phyloP scores from a whole-genome alignment of 2,797 vertebrate genomes.

The Gallirallus australis region DNA sequence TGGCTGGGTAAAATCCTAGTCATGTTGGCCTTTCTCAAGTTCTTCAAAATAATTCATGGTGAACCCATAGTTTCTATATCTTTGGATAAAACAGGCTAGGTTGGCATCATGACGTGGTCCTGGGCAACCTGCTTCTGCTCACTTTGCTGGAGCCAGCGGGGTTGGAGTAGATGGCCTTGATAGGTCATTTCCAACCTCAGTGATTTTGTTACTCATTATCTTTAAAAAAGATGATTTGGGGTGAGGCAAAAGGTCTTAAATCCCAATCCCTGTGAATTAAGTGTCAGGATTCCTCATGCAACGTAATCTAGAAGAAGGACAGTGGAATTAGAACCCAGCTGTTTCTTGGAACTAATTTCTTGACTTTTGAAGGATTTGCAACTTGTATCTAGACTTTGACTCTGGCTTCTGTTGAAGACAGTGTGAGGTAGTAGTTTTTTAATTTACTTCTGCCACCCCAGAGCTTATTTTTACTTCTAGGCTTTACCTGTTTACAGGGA shows the following conservation, averaged over 20 bases:
- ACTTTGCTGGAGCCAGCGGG: not conserved
- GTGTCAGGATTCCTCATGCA: not conserved
- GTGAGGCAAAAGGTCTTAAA: not conserved
- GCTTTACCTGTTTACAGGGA: not conserved
- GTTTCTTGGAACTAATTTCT: not conserved
- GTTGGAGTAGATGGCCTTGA: not conserved
- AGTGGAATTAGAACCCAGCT: not conserved
- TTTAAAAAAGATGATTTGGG: not conserved
- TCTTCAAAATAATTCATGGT: not conserved
- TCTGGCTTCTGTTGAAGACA: not conserved
- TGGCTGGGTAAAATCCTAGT: not conserved
- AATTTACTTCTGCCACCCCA: too few species aligned
- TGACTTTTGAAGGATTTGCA: not conserved
- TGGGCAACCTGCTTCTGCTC: not conserved
- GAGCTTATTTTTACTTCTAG: not conserved
- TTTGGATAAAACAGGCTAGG: not conserved
- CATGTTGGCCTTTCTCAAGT: accelerated
- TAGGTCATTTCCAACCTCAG: not conserved
- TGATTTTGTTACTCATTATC: not conserved
- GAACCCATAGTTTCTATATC: not conserved
- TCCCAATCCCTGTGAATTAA: not conserved
- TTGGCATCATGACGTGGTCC: not conserved
- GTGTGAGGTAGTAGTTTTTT: not conserved
- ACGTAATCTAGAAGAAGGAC: not conserved
- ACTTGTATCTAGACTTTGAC: not conserved